phyloP scores from a whole-genome alignment of 2,113 vertebrate genomes.

The Myodes glareolus region DNA sequence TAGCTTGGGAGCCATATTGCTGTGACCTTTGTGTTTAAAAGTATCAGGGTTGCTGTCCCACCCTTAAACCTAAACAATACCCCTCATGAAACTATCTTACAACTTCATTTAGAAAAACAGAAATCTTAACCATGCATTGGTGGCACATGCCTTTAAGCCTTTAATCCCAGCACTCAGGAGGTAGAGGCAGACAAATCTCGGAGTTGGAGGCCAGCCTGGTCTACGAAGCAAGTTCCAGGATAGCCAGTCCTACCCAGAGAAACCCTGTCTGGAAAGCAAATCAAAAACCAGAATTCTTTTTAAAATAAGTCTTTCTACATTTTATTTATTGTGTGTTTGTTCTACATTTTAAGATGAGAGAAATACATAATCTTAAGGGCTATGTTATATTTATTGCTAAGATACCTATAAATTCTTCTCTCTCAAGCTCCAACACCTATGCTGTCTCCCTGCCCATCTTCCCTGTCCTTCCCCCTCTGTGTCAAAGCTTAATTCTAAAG shows the following conservation, averaged over 20 bases:
- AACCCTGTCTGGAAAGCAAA: background rate
- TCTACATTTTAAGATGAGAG: background rate
- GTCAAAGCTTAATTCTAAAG: background rate
- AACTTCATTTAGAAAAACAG: background rate
- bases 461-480: background rate
- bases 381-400: background rate
- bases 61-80: background rate
- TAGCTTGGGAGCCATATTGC: background rate
- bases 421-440: background rate
- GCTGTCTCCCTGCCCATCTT: background rate
- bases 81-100: background rate
- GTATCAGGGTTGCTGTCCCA: background rate
- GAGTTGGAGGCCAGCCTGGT: background rate
- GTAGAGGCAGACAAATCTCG: background rate
- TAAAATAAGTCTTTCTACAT: background rate
- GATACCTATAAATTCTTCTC: background rate
- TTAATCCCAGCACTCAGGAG: background rate
- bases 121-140: background rate
- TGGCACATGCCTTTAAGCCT: background rate
- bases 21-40: background rate
- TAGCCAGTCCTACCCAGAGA: background rate
- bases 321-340: background rate
- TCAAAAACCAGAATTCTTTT: background rate
- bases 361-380: background rate
- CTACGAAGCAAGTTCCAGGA: background rate